Percentiles rank a stretch among this genome's conserved stretches.
phyloP scores from a whole-genome alignment of 2,113 vertebrate species.

The Gymnocephalus cernua region DNA sequence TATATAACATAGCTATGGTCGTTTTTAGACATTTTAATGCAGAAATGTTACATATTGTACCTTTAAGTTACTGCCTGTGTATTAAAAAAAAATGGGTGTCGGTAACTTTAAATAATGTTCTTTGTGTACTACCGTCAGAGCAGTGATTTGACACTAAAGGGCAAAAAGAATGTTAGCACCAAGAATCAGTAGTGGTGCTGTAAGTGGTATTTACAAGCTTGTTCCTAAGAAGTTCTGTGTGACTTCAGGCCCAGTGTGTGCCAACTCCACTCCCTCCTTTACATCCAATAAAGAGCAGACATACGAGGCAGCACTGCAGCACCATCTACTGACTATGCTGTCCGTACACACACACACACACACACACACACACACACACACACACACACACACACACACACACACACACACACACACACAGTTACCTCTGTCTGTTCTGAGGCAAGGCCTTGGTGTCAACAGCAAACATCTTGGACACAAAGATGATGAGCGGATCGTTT shows the following conservation, averaged over 20 bases:
- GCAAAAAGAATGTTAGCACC: not conserved
- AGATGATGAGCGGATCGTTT: slow-evolving; percentile 90
- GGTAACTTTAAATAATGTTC: no score
- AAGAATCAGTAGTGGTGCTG: no score
- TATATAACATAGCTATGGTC: no score
- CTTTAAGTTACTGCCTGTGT: no score
- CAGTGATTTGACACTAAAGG: not conserved
- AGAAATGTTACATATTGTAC: no score
- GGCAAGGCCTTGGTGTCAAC: slow-evolving; percentile 91
- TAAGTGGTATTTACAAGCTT: not conserved
- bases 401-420: slow-evolving; percentile 15
- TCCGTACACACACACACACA: not conserved
- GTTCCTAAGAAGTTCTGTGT: not conserved
- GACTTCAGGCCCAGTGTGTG: not conserved
- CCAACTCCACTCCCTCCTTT: not conserved
- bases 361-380: not conserved
- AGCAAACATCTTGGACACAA: slow-evolving; percentile 98
- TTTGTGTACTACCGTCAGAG: not conserved
- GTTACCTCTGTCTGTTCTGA: slow-evolving; percentile 92
- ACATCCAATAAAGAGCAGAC: not conserved
- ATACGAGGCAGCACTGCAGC: slow-evolving; percentile 22
- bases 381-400: not conserved
- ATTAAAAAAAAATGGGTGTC: no score
- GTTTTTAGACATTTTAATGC: no score
- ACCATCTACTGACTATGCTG: slow-evolving; percentile 53